Percentiles rank a stretch among this genome's conserved stretches.
phyloP scores from a whole-genome alignment of 2,888 invertebrate genomes.

The Pristionchus entomophagus region DNA sequence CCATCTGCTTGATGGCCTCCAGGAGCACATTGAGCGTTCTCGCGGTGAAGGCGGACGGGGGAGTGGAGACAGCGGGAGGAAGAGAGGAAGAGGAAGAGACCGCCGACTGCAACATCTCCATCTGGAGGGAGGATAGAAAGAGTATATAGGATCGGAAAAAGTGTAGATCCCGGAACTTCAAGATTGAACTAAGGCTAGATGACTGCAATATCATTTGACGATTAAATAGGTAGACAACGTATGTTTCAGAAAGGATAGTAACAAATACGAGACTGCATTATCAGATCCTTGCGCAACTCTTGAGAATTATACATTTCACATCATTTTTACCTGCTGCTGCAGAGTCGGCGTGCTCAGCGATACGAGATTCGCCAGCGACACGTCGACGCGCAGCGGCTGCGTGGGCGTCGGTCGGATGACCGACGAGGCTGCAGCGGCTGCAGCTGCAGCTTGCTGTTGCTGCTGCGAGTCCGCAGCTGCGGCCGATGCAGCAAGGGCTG shows the following conservation, averaged over 20 bases:
- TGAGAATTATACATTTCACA: too few relatives aligned
- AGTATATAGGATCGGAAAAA: too few relatives aligned
- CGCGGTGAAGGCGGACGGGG: neutral
- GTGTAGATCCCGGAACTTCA: too few relatives aligned
- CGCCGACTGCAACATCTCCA: neutral
- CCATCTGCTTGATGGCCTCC: slow-evolving; percentile 96
- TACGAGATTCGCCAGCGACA: slow-evolving; percentile 48
- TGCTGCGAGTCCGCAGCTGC: slow-evolving; percentile 24
- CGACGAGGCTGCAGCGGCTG: slow-evolving; percentile 48
- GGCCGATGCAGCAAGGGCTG: neutral
- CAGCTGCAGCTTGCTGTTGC: neutral
- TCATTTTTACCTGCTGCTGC: slow-evolving; percentile 44
- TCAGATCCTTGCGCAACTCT: too few relatives aligned
- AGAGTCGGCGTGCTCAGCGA: slow-evolving; percentile 29
- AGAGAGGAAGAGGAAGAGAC: neutral
- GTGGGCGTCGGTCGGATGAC: slow-evolving; percentile 60
- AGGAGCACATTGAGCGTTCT: slow-evolving; percentile 91
- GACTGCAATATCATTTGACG: too few relatives aligned
- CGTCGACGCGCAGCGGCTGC: slow-evolving; percentile 50
- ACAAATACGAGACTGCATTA: too few relatives aligned
- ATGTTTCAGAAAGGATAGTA: too few relatives aligned
- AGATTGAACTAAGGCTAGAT: too few relatives aligned
- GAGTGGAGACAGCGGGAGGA: neutral
- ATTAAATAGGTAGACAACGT: too few relatives aligned
- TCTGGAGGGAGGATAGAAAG: neutral